Evolutionary conservation across 2,888 invertebrate genomes (phyloP).

Genomic region (Trisateles emortualis): DNA sequence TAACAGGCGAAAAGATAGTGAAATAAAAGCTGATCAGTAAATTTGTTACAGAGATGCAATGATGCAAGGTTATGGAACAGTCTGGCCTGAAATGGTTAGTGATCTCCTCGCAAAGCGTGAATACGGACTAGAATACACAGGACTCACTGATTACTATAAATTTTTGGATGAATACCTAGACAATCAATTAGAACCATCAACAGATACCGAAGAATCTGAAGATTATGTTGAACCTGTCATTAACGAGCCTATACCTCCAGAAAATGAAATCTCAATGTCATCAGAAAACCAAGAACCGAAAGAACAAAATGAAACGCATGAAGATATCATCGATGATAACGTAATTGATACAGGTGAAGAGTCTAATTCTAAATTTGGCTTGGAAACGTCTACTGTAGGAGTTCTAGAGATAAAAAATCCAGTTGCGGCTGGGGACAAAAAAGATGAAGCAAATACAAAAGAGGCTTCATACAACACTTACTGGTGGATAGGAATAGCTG

Average conservation of each 20-base stretch:
- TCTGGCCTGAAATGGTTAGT: slow-evolving; percentile 82
- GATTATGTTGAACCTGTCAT: slow-evolving; percentile 72
- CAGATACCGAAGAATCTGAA: slow-evolving; percentile 56
- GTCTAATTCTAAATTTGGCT: slow-evolving; percentile 60
- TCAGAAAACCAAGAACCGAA: slow-evolving; percentile 35
- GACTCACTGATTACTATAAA: slow-evolving; percentile 85
- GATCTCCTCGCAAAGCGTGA: slow-evolving; percentile 79
- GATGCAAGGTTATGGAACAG: slow-evolving; percentile 76
- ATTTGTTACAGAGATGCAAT: slow-evolving; percentile 72
- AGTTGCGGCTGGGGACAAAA: slow-evolving; percentile 66
- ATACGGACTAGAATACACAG: slow-evolving; percentile 80
- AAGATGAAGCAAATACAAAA: slow-evolving; percentile 60
- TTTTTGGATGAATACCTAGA: slow-evolving; percentile 85
- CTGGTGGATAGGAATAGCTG: slow-evolving; percentile 84
- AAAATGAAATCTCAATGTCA: slow-evolving; percentile 63
- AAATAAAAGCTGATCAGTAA: no score
- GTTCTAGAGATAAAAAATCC: slow-evolving; percentile 80
- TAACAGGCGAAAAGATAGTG: no score
- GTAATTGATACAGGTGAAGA: slow-evolving; percentile 71
- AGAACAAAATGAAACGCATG: slow-evolving; percentile 41
- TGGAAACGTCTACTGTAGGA: slow-evolving; percentile 80
- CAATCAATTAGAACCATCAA: slow-evolving; percentile 73
- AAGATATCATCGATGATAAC: slow-evolving; percentile 63
- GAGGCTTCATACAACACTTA: slow-evolving; percentile 81
- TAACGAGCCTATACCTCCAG: slow-evolving; percentile 56